phyloP scores from a whole-genome alignment of 2,888 invertebrate genomes.

The Helicoverpa assulta region DNA sequence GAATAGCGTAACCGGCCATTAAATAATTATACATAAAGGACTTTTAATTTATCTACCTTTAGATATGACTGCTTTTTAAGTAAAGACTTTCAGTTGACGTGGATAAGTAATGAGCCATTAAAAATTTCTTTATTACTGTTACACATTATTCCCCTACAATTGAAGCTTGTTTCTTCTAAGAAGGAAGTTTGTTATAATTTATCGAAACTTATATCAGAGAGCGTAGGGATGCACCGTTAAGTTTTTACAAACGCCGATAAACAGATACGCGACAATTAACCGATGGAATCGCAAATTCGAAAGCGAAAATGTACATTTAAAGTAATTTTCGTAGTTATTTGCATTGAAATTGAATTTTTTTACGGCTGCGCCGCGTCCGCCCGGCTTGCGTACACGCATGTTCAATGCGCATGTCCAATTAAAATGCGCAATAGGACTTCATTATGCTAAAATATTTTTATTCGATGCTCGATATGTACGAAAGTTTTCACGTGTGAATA shows the following conservation, averaged over 20 bases:
- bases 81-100: background rate
- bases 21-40: background rate
- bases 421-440: constrained; percentile 70
- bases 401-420: constrained; percentile 83
- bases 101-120: background rate
- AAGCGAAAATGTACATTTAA: constrained; percentile 79
- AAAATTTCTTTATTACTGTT: background rate
- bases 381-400: constrained; percentile 84
- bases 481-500: constrained; percentile 60
- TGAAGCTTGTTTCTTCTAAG: constrained; percentile 46
- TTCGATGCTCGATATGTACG: constrained; percentile 58
- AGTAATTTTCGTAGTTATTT: constrained; percentile 83
- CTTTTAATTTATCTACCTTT: background rate
- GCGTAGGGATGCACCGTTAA: constrained; percentile 80
- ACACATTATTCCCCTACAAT: constrained; percentile 12
- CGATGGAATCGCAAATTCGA: constrained; percentile 79
- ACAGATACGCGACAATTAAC: constrained; percentile 79
- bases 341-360: constrained; percentile 84
- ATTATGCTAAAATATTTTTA: constrained; percentile 67
- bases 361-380: constrained; percentile 68
- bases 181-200: constrained; percentile 67
- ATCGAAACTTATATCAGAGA: constrained; percentile 72
- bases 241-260: constrained; percentile 78
- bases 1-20: background rate
- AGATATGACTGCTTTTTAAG: background rate